Conservation (phyloP, 2,113 vertebrate genomes). For the Oreocharis arfaki region DNA sequence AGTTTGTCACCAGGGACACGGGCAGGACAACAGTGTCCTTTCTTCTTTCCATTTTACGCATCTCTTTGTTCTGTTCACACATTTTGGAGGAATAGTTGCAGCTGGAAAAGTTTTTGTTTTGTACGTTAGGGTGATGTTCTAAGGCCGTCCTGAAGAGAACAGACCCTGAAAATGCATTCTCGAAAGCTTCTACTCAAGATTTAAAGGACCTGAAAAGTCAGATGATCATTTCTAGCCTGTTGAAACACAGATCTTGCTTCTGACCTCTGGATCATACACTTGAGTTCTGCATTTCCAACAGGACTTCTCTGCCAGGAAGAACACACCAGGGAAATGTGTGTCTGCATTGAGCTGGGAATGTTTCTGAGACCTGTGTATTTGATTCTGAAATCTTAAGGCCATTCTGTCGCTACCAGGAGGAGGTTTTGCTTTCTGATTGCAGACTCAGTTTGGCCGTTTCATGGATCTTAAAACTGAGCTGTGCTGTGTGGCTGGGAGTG, state of each 20-base stretch:
- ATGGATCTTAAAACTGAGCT: neutral
- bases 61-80: neutral
- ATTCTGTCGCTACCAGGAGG: neutral
- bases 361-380: neutral
- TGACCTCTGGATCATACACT: neutral
- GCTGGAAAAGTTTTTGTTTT: neutral
- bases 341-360: neutral
- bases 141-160: neutral
- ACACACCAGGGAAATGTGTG: fast-evolving
- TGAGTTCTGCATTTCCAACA: neutral
- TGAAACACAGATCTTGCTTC: neutral
- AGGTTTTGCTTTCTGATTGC: neutral
- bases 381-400: neutral
- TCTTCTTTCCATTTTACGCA: neutral
- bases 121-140: neutral
- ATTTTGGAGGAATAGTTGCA: neutral
- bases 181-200: neutral
- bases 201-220: neutral
- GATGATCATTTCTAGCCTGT: neutral
- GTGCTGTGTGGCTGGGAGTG: neutral
- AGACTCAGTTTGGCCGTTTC: neutral
- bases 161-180: neutral
- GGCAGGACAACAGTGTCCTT: neutral
- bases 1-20: neutral
- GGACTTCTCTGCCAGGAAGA: neutral